Base-by-base conservation (phyloP, 2,113 vertebrate genomes). In the Theristicus caerulescens region DNA sequence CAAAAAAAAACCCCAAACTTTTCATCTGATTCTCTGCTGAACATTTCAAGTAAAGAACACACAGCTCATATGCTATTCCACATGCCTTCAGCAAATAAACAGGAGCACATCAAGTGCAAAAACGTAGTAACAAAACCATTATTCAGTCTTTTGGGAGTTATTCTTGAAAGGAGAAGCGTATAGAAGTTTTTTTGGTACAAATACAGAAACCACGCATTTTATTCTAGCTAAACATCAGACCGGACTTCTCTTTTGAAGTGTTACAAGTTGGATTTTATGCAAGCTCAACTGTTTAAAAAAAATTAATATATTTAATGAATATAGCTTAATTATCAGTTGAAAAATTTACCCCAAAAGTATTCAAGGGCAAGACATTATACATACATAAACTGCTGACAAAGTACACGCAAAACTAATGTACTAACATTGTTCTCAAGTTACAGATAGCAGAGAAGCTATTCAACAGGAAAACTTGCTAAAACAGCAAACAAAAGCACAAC, bases 71-170 rank as follows among this genome's bases (percentile, higher is more conserved):
- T 9, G 44, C 62, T 66, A 54, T 61, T 88, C 46, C 57, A 77
- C 44, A 46, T 86, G 44, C 67, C 82, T 95, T 69, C 84, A 81
- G 42, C 66, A 96, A 97, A 47, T 31, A 57, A 93, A 78, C 3
- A 92, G 61, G 27, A 82, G 52, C 84, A 88, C 40, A 69, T 80
- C 42, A 89, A 86, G 61, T 83, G 86, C 54, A 67, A 26, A 86
- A 90, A 47, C n/a, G 11, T 36, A 92, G 26, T 24, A 97, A 97
- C 96, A 96, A 97, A 97, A 96, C 94, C 84, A 95, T 97, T 96
- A 97, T 96, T 94, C 74, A 55, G n/a, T 90, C 93, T 95, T 96
- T 92, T 73, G 69, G 95, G 89, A 96, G 42, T 84, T 85, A 49
- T 21, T 88, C 61, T 54, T 72, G 49, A 47, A 61, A 86, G 42